These are phyloP conservation scores for Delphinus delphis DNA, from an alignment of 2,113 vertebrate genomes.

Conservation along the genomic window DNA sequence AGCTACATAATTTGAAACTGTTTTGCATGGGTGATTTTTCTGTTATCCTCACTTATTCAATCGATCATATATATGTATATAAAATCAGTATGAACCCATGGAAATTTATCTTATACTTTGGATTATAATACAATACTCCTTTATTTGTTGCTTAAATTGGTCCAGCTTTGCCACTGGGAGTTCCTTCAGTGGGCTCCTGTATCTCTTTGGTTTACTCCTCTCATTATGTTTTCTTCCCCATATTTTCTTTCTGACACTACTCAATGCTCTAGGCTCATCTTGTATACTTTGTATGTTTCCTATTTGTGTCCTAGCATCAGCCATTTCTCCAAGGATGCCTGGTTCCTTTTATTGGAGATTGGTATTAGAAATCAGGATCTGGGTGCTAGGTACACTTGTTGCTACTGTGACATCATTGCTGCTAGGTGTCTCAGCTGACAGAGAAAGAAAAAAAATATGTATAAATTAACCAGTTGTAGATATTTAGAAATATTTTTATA, in stretches of 20 bases:
- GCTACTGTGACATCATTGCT: not conserved
- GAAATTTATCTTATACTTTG: not conserved
- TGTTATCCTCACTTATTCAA: not conserved
- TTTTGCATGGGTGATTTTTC: not conserved
- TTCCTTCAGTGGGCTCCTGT: not conserved
- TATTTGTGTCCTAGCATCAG: not conserved
- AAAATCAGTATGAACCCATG: not conserved
- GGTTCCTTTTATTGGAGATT: not conserved
- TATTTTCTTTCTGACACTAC: not conserved
- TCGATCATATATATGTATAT: not conserved
- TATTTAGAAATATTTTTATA: not conserved
- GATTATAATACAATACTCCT: not conserved
- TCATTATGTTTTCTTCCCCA: not conserved
- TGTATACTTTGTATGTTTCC: not conserved
- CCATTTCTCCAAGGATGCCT: not conserved
- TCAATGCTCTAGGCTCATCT: not conserved
- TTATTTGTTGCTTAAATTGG: not conserved
- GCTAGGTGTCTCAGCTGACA: not conserved
- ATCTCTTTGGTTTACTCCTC: not conserved
- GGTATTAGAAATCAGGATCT: constrained; percentile 3
- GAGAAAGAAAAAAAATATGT: not conserved
- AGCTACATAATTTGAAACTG: not conserved
- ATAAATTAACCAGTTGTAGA: not conserved
- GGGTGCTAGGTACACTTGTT: not conserved
- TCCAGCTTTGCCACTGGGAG: not conserved